These are phyloP conservation scores for Bucorvus abyssinicus DNA, from an alignment of 2,797 vertebrate genomes.

Conservation along the genomic window DNA sequence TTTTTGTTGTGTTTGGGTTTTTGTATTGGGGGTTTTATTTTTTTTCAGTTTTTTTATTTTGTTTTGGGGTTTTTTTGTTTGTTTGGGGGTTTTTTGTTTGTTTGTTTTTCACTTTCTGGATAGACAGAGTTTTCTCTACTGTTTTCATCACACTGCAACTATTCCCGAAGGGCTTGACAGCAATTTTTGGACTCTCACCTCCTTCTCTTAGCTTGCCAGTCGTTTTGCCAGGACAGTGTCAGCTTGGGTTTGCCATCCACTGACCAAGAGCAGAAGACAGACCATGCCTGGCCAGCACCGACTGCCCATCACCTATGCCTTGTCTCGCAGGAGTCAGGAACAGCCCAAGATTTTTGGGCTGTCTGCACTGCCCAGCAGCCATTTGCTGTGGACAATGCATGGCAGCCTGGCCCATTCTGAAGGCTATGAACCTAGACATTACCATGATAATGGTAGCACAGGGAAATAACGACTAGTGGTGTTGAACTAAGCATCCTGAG, in stretches of 20 bases:
- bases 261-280: neutral
- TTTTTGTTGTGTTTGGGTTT: neutral
- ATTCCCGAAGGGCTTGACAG: neutral
- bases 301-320: neutral
- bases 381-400: rapidly evolving
- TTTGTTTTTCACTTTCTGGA: neutral
- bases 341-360: neutral
- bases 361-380: neutral
- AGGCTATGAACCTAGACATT: neutral
- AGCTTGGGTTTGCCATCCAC: neutral
- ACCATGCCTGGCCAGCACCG: rapidly evolving
- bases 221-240: neutral
- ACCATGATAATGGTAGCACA: neutral
- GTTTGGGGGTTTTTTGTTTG: neutral
- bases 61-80: rapidly evolving
- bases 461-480: neutral
- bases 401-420: neutral
- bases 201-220: neutral
- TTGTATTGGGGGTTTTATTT: neutral
- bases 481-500: neutral
- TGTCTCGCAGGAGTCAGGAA: neutral
- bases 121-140: neutral
- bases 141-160: neutral
- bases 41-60: neutral
- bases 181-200: neutral